Conservation (phyloP, 2,113 vertebrate genomes). For the Tringa solitaria region DNA sequence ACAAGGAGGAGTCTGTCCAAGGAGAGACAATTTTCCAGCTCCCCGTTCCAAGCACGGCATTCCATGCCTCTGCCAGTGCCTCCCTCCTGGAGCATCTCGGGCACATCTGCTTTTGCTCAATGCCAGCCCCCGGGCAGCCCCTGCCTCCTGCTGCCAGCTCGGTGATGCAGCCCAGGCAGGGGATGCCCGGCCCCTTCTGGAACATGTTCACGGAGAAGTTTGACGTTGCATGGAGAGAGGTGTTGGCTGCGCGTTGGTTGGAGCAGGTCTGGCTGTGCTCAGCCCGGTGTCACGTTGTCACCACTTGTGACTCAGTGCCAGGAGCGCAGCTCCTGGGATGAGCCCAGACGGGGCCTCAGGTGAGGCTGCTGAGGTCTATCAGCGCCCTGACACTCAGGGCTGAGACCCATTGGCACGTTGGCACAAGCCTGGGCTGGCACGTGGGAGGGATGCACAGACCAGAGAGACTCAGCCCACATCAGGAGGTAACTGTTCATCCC, state of each 20-base stretch:
- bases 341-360: accelerated
- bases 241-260: neutral
- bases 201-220: accelerated
- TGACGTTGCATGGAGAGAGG: neutral
- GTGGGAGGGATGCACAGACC: accelerated
- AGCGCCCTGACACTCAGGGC: accelerated
- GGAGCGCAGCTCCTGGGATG: accelerated
- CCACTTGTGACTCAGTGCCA: neutral
- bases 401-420: neutral
- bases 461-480: neutral
- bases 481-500: neutral
- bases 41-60: neutral
- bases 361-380: neutral
- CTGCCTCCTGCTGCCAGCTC: neutral
- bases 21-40: neutral
- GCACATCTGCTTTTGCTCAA: slow-evolving; percentile 2
- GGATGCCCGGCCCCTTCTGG: neutral
- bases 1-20: neutral
- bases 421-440: neutral
- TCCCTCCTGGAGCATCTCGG: neutral
- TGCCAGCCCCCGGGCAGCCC: neutral
- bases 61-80: neutral
- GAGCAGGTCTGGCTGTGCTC: neutral
- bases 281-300: neutral
- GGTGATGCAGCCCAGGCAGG: neutral